Evolutionary conservation across 2,113 vertebrate genomes (phyloP), one percentile per base, ranked within the genome.

Genomic region (Abramis brama): DNA sequence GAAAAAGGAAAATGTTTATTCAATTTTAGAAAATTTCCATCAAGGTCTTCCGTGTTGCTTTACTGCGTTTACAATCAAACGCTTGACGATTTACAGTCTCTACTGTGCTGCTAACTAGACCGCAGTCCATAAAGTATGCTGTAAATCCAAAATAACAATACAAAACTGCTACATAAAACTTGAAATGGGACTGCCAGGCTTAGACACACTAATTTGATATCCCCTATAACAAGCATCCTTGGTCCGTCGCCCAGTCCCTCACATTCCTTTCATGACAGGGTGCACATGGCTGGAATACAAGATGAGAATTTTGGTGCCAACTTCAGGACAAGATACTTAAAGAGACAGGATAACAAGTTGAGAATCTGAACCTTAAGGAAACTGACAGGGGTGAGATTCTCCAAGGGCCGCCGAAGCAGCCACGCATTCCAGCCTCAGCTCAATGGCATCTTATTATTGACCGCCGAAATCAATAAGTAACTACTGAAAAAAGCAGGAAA

Each of bases 71-170:
- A 84, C 60, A 87, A 57, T 83, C 77, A 87, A 87, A 84, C 33
- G 55, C 77, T 87, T 83, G 77, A 45, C 75, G 71, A 87, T 87
- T 89, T 87, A 87, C 83, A 83, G 79, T 79, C 83, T 87, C 45
- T n/a, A 57, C 76, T 86, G 86, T 81, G 83, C 86, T 74, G 73
- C 81, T 87, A 89, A 85, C 88, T 85, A 60, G 83, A 87, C 86
- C 86, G 79, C 88, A 87, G 88, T 85, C 88, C 86, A 91, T 86
- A 87, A 47, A 86, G 79, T 33, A 85, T 52, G 87, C 85, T 87
- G 88, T 89, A 94, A 93, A 92, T 91, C 87, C 87, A 87, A 88
- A 89, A 86, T 52, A 66, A 90, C 87, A 89, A 87, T 87, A 90
- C 79, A 89, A 86, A 83, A 87, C 78, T 77, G 33, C 57, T 85